Evolutionary conservation across 2,888 invertebrate species (phyloP).

Genomic region (Sminthurides aquaticus): DNA sequence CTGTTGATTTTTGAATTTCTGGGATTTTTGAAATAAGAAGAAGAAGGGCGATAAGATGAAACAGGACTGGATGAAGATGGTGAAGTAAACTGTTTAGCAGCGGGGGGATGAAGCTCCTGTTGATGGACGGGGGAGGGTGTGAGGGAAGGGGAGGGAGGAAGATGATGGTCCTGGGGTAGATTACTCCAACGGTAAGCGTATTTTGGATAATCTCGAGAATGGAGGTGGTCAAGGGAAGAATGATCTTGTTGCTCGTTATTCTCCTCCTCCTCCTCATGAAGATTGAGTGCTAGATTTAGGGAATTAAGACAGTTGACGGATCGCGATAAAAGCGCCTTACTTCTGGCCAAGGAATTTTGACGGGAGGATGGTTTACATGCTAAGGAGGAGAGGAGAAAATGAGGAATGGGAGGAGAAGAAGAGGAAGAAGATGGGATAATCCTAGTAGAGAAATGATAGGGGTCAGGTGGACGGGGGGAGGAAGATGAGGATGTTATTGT

Average conservation of each 20-base stretch:
- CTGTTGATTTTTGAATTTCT: no score
- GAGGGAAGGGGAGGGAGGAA: neutral
- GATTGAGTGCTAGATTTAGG: neutral
- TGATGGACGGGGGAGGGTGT: neutral
- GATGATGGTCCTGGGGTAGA: no score
- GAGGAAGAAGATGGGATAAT: neutral
- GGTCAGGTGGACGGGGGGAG: neutral
- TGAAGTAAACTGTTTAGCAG: neutral
- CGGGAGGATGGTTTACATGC: neutral
- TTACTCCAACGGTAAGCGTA: neutral
- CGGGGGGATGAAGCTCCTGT: neutral
- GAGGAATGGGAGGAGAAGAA: neutral
- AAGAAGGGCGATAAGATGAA: no score
- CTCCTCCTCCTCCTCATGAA: neutral
- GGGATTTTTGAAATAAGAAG: no score
- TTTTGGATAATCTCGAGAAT: neutral
- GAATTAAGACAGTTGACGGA: slow-evolving; percentile 3
- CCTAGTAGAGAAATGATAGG: neutral
- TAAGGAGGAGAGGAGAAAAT: neutral
- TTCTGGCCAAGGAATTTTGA: neutral
- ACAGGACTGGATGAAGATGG: neutral
- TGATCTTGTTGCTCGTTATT: neutral
- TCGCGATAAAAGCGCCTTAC: neutral
- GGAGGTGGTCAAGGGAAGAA: neutral
- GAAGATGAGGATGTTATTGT: slow-evolving; percentile 8